phyloP scores from a whole-genome alignment of 2,797 vertebrate genomes.

The Artibeus lituratus region DNA sequence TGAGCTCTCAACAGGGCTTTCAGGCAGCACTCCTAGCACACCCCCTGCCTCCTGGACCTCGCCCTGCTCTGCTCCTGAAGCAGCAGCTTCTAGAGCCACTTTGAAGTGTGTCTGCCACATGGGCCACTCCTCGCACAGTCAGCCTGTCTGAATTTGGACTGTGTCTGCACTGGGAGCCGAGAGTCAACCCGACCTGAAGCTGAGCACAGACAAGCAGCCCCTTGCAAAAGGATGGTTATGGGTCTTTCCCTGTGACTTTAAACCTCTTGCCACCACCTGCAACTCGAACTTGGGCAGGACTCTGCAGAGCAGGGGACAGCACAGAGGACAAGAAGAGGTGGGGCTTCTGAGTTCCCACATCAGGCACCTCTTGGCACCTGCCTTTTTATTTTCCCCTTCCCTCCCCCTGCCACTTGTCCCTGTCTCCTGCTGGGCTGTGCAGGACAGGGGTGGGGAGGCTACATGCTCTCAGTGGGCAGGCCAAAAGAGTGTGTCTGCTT shows the following conservation, averaged over 20 bases:
- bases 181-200: neutral
- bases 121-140: too few species aligned
- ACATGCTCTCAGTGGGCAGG: neutral
- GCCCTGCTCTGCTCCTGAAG: neutral
- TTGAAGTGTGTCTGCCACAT: neutral
- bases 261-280: neutral
- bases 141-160: neutral
- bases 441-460: neutral
- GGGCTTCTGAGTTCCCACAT: neutral
- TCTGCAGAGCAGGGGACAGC: neutral
- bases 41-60: neutral
- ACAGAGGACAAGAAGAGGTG: neutral
- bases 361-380: neutral
- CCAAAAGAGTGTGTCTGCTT: neutral
- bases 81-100: too few species aligned
- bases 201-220: neutral
- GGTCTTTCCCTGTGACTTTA: neutral
- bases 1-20: neutral
- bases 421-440: neutral
- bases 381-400: neutral
- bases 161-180: neutral
- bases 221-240: rapidly evolving
- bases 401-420: neutral
- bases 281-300: neutral
- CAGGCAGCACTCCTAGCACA: neutral